Evolutionary conservation across 2,888 invertebrate species (phyloP).

Genomic region (Torymus texanus): DNA sequence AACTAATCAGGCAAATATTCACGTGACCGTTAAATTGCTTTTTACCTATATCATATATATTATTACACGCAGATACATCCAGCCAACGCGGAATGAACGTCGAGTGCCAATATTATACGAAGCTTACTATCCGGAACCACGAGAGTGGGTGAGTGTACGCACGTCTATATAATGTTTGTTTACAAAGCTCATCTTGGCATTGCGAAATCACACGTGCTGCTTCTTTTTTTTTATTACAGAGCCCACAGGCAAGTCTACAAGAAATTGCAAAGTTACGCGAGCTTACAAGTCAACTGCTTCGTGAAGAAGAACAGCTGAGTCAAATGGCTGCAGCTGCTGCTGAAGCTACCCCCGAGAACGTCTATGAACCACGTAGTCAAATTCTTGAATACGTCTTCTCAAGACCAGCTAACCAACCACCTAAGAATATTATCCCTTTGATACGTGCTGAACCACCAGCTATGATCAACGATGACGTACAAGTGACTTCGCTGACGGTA

Average conservation of each 20-base stretch:
- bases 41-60: no score
- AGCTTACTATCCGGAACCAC: slow-evolving; percentile 66
- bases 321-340: slow-evolving; percentile 10
- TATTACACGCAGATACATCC: no score
- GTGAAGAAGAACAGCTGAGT: slow-evolving; percentile 43
- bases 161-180: neutral
- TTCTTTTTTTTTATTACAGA: neutral
- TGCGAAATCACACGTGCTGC: neutral
- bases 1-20: no score
- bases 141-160: slow-evolving; percentile 40
- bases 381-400: slow-evolving; percentile 52
- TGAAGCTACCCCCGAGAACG: slow-evolving; percentile 30
- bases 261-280: slow-evolving; percentile 45
- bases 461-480: slow-evolving; percentile 56
- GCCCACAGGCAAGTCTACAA: slow-evolving; percentile 28
- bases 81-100: no score
- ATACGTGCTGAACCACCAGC: slow-evolving; percentile 59
- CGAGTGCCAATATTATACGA: slow-evolving; percentile 67
- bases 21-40: no score
- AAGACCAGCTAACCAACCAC: neutral
- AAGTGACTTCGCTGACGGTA: slow-evolving; percentile 67
- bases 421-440: neutral
- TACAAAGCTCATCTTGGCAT: no score
- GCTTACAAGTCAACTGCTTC: slow-evolving; percentile 43
- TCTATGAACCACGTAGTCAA: slow-evolving; percentile 42